phyloP scores from a whole-genome alignment of 2,888 invertebrate genomes.

The Palloptera scutellata region DNA sequence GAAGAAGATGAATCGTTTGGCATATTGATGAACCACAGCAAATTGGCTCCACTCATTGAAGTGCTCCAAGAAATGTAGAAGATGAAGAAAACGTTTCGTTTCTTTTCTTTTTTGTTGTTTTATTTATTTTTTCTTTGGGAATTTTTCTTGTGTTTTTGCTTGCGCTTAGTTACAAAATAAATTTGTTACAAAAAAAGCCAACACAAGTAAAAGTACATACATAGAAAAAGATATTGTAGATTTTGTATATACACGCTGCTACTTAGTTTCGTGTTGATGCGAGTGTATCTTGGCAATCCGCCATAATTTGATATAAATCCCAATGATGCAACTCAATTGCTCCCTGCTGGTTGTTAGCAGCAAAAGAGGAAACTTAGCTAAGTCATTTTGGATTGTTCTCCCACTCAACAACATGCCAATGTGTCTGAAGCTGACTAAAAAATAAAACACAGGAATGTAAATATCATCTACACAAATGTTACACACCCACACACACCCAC shows the following conservation, averaged over 20 bases:
- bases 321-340: conserved; percentile 52
- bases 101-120: conserved; percentile 14
- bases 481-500: too few species aligned
- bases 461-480: too few species aligned
- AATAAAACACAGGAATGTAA: too few species aligned
- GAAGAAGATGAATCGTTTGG: conserved; percentile 41
- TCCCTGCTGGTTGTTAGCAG: conserved; percentile 49
- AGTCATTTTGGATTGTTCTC: conserved; percentile 37
- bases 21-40: conserved; percentile 57
- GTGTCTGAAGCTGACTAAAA: neutral
- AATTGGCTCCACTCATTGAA: conserved; percentile 47
- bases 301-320: conserved; percentile 54
- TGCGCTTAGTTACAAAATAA: too few species aligned
- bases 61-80: neutral
- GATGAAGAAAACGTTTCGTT: neutral
- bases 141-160: conserved; percentile 15
- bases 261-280: too few species aligned
- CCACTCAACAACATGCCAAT: conserved; percentile 11
- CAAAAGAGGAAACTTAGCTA: conserved; percentile 45
- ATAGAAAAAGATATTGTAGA: too few species aligned
- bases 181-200: conserved; percentile 11
- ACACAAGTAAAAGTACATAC: conserved; percentile 25
- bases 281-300: conserved; percentile 52
- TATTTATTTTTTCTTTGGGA: conserved; percentile 29
- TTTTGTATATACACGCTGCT: too few species aligned